Percentiles rank a stretch among this genome's conserved stretches.
phyloP scores from a whole-genome alignment of 2,797 vertebrate species.

The Cephalopachus bancanus region DNA sequence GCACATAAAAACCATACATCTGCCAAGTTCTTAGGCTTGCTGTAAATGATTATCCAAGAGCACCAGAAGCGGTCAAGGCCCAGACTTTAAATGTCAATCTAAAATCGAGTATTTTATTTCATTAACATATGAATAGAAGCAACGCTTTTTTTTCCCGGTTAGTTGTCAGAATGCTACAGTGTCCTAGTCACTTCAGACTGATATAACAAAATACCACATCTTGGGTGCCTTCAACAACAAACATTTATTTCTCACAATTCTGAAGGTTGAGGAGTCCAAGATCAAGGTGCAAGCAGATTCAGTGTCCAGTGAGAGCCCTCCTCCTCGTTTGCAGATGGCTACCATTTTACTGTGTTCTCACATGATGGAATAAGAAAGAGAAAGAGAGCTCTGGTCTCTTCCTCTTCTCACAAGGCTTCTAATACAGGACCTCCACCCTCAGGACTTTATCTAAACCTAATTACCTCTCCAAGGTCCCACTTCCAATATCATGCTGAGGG shows the following conservation, averaged over 20 bases:
- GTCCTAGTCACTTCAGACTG: too few species aligned
- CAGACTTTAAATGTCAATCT: not conserved
- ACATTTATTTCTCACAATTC: not conserved
- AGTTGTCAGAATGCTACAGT: not conserved
- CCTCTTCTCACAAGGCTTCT: not conserved
- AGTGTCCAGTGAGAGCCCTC: too few species aligned
- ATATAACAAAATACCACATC: not conserved
- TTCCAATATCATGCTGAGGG: too few species aligned
- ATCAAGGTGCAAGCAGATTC: too few species aligned
- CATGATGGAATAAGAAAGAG: not conserved
- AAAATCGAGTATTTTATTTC: slow-evolving; percentile 23
- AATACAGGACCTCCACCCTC: not conserved
- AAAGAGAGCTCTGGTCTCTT: not conserved
- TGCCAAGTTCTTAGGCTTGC: not conserved
- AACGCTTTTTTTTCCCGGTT: not conserved
- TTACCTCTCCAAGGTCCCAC: not conserved
- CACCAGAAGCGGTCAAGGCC: not conserved
- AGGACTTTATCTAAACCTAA: not conserved
- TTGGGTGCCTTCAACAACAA: not conserved
- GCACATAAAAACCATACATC: not conserved
- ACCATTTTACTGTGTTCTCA: not conserved
- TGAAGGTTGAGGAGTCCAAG: too few species aligned
- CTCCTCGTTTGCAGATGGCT: too few species aligned
- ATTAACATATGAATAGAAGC: not conserved
- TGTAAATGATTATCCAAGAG: not conserved